Conservation (phyloP, 2,113 vertebrate species). For the Heterochromis multidens region DNA sequence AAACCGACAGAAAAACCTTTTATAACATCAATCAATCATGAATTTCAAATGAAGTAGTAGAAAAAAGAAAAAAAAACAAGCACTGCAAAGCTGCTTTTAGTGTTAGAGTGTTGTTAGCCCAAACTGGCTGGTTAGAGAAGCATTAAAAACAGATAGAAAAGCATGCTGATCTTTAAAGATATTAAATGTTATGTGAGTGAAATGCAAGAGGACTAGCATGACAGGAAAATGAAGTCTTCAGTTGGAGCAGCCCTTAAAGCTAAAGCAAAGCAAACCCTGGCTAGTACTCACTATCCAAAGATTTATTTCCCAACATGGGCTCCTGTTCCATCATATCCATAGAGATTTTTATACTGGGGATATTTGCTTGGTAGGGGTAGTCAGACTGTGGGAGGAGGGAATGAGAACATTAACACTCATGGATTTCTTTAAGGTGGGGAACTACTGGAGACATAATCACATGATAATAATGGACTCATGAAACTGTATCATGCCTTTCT, state of each 20-base stretch:
- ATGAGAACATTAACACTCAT: constrained; percentile 45
- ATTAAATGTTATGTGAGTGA: neutral
- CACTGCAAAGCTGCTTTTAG: neutral
- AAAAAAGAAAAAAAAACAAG: neutral
- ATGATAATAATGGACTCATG: neutral
- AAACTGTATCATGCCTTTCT: neutral
- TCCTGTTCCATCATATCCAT: constrained; percentile 98
- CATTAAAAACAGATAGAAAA: neutral
- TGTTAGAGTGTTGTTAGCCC: neutral
- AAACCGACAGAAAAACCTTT: neutral
- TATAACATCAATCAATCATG: neutral
- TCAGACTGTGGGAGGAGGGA: constrained; percentile 92
- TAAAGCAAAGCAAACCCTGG: neutral
- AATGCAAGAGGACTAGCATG: neutral
- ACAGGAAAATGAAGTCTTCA: neutral
- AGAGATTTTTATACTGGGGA: constrained; percentile 99
- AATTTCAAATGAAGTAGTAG: neutral
- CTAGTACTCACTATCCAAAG: constrained; percentile 94
- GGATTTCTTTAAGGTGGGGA: constrained; percentile 1
- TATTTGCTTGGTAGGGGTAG: constrained; percentile 90
- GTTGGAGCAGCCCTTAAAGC: neutral
- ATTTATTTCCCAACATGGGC: constrained; percentile 91
- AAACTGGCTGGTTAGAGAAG: neutral
- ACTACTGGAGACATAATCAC: constrained; percentile 27
- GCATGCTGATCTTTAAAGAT: neutral